Evolutionary conservation across 2,888 invertebrate species (phyloP).

Genomic region (Rhogogaster chlorosoma): DNA sequence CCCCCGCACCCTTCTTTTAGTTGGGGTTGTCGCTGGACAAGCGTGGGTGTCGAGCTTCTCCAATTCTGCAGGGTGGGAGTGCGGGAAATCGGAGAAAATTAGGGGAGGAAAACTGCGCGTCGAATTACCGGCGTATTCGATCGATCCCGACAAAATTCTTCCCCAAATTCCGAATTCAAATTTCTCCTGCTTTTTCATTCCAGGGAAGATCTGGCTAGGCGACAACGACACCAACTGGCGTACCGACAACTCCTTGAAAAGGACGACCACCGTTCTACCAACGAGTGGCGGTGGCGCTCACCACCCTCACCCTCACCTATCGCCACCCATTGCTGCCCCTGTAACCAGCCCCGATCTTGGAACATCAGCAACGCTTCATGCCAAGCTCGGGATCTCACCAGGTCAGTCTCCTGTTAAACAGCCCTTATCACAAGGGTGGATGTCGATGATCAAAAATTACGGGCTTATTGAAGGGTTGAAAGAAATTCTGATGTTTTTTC

Average conservation of each 20-base stretch:
- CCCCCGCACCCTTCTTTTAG: slow-evolving; percentile 59
- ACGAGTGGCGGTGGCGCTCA: slow-evolving; percentile 60
- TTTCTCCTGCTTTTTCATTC: slow-evolving; percentile 29
- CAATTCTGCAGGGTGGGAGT: neutral
- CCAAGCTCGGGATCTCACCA: slow-evolving; percentile 73
- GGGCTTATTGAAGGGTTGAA: neutral
- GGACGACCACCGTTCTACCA: slow-evolving; percentile 68
- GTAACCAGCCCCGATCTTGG: slow-evolving; percentile 73
- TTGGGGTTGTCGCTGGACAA: neutral
- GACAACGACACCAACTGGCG: slow-evolving; percentile 75
- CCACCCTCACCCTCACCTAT: slow-evolving; percentile 71
- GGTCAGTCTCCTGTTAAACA: slow-evolving; percentile 64
- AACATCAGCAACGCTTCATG: slow-evolving; percentile 71
- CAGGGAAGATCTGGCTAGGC: slow-evolving; percentile 75
- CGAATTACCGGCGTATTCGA: neutral
- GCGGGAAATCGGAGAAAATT: neutral
- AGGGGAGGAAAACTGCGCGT: neutral
- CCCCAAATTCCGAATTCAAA: too few species aligned
- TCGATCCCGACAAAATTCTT: too few species aligned
- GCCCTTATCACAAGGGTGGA: neutral
- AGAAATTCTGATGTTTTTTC: neutral
- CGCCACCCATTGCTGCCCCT: slow-evolving; percentile 72
- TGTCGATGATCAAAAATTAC: neutral
- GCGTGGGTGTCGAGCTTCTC: neutral
- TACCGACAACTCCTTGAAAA: slow-evolving; percentile 72